Evolutionary conservation across 1,140 invertebrate genomes (phyloP), one percentile per base, ranked within the genome.

Genomic region (Sycophila sp.): DNA sequence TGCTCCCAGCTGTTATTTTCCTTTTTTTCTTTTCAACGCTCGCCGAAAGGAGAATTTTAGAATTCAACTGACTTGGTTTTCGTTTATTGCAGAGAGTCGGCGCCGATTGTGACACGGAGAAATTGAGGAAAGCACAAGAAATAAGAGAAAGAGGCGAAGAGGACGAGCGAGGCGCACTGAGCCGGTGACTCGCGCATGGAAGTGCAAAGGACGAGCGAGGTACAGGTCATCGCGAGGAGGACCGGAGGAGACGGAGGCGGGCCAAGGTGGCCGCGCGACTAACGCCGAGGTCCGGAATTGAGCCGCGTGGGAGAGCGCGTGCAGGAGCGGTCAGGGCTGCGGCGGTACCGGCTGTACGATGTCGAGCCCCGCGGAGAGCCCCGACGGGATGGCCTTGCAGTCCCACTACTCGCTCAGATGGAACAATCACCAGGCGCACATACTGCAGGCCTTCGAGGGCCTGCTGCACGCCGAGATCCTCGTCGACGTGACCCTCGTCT

Each of bases 351-450:
- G 71, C 72, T 55, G 73, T 83, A 84, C 80, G 69, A 85, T 85
- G 83, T 85, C 84, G 74, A 81, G 81, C 76, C 74, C 77, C 75
- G 76, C 76, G 69, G 80, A 78, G 47, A 83, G 83, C 79, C 83
- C 83, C 71, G 82, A 82, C 78, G 80, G 82, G 71, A 90, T 88
- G 89, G 84, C 85, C 65, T 76, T 85, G 58, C 88, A 93, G 83
- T 94, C 94, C 77, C 93, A 95, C 82, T 96, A 96, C 85, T 95
- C 94, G 77, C 88, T 96, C 71, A 90, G 94, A 85, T 96, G 95
- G 95, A 95, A 96, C 88, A 96, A 96, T 86, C 94, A 96, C 87
- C 93, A 94, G 80, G 90, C 89, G 64, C 94, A 96, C 85, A 91
- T 96, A 81, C 88, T 96, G 71, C 89, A 91, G 72, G 92, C 94